phyloP scores from a whole-genome alignment of 2,797 vertebrate species.

The Rhynchonycteris naso region DNA sequence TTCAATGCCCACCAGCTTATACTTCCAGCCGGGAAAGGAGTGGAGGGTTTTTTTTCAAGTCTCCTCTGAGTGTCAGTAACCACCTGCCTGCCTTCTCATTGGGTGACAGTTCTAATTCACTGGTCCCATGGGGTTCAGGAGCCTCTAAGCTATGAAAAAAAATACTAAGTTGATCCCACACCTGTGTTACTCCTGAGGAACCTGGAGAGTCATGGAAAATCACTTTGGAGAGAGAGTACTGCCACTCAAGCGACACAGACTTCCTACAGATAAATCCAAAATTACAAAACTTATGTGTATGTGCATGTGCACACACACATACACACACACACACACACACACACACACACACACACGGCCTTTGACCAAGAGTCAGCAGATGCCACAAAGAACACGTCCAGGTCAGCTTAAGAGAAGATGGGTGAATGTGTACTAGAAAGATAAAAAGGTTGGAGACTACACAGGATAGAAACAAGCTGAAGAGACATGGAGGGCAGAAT shows the following conservation, averaged over 20 bases:
- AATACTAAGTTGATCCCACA: neutral
- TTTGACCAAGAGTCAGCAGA: neutral
- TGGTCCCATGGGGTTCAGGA: neutral
- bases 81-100: neutral
- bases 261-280: slow-evolving; percentile 7
- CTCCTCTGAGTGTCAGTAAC: neutral
- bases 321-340: too few species aligned
- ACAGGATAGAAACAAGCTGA: neutral
- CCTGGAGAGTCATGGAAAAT: slow-evolving; percentile 3
- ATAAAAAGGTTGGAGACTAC: neutral
- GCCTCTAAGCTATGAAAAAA: neutral
- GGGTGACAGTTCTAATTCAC: neutral
- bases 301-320: neutral
- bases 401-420: neutral
- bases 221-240: neutral
- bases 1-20: neutral
- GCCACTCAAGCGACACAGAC: neutral
- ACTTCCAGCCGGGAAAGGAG: neutral
- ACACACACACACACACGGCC: too few species aligned
- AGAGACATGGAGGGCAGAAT: neutral
- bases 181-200: neutral
- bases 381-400: neutral
- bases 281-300: neutral
- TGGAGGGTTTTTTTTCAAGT: neutral
- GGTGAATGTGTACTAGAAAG: neutral